Conservation (phyloP, 2,888 invertebrate genomes). For the Cryptocephalus primarius region DNA sequence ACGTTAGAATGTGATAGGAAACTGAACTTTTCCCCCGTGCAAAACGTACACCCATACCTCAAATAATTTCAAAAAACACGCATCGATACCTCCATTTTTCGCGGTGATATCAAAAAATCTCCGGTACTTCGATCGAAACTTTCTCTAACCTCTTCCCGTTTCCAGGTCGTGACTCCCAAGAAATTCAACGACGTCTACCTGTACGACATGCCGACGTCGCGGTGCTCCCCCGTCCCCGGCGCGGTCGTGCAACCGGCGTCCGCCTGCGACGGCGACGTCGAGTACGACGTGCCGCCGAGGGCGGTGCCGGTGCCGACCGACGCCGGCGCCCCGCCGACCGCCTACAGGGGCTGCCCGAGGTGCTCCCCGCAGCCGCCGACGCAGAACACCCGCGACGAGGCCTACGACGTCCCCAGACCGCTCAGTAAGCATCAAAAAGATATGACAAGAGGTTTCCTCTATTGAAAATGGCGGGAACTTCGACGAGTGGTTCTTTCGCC, state of each 20-base stretch:
- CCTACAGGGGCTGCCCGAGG: conserved; percentile 38
- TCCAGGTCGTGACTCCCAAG: conserved; percentile 58
- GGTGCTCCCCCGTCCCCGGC: conserved; percentile 28
- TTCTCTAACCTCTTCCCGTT: conserved; percentile 15
- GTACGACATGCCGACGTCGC: conserved; percentile 50
- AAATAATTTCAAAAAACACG: too few relatives aligned
- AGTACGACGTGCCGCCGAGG: conserved; percentile 54
- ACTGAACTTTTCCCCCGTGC: too few relatives aligned
- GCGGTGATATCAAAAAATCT: too few relatives aligned
- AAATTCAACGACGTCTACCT: conserved; percentile 63
- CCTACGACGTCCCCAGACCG: conserved; percentile 57
- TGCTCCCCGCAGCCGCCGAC: conserved; percentile 41
- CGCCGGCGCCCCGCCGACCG: conserved; percentile 12
- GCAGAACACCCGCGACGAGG: conserved; percentile 36
- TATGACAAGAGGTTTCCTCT: too few relatives aligned
- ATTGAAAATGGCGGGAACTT: too few relatives aligned
- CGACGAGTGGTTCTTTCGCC: too few relatives aligned
- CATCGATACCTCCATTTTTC: too few relatives aligned
- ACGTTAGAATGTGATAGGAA: too few relatives aligned
- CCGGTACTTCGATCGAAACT: too few relatives aligned
- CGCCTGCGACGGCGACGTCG: conserved; percentile 26
- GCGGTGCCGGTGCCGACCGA: conserved; percentile 44
- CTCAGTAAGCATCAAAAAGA: conserved; percentile 12
- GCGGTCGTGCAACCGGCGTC: not conserved
- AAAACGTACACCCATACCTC: too few relatives aligned